These are phyloP conservation scores for Drosophila parvula DNA, from an alignment of 1,140 invertebrate species.

Conservation along the genomic window DNA sequence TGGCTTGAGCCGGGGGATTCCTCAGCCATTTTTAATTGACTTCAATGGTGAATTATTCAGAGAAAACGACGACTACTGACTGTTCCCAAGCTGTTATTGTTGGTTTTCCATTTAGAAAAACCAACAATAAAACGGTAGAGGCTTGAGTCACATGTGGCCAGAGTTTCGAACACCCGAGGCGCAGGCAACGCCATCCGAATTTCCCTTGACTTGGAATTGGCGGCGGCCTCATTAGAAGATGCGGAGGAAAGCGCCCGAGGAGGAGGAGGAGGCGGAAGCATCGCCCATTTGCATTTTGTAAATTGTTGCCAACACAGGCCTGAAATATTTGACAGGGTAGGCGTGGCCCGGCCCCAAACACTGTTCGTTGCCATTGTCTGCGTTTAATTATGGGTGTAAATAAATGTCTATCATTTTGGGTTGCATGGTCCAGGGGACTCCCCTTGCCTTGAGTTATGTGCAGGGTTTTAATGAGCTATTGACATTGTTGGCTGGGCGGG, in stretches of 20 bases:
- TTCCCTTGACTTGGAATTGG: constrained; percentile 62
- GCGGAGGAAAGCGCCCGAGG: background rate
- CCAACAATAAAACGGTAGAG: constrained; percentile 49
- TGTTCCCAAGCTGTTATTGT: constrained; percentile 37
- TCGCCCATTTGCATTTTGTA: constrained; percentile 71
- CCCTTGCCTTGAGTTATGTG: constrained; percentile 40
- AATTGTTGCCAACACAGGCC: constrained; percentile 65
- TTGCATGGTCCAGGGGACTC: constrained; percentile 46
- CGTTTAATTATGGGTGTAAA: constrained; percentile 80
- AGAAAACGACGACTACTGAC: background rate
- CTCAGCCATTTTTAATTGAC: constrained; percentile 54
- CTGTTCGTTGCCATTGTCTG: constrained; percentile 64
- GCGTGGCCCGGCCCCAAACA: constrained; percentile 37
- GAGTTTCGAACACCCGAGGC: constrained; percentile 47
- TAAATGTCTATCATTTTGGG: constrained; percentile 73
- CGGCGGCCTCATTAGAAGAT: constrained; percentile 50
- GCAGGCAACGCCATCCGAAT: constrained; percentile 15
- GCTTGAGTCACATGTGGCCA: constrained; percentile 64
- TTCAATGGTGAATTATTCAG: constrained; percentile 35
- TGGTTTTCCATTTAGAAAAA: constrained; percentile 74
- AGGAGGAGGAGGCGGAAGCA: constrained; percentile 5
- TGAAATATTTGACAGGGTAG: constrained; percentile 70
- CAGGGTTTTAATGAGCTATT: constrained; percentile 71
- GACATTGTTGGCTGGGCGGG: constrained; percentile 33
- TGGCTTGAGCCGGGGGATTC: background rate